These are phyloP conservation scores for Oryzias sinensis DNA, from an alignment of 2,797 vertebrate genomes.

Conservation along the genomic window DNA sequence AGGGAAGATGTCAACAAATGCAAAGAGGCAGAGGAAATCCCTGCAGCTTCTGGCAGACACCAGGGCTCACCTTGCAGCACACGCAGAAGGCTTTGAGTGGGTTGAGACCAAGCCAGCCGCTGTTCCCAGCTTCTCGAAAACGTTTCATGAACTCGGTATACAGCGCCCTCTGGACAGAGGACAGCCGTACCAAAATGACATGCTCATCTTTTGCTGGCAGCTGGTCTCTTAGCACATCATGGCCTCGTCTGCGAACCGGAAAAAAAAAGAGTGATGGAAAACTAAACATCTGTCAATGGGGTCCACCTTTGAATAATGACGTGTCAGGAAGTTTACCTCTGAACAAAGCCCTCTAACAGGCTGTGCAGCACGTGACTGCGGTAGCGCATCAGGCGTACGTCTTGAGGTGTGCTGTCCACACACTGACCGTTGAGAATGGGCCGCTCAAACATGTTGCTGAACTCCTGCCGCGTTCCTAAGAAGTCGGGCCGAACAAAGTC, in stretches of 20 bases:
- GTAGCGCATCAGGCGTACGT: slow-evolving; percentile 95
- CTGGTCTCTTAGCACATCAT: slow-evolving; percentile 90
- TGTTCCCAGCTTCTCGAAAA: slow-evolving; percentile 95
- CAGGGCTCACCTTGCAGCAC: slow-evolving; percentile 89
- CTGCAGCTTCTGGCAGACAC: not conserved
- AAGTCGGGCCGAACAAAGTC: slow-evolving; percentile 98
- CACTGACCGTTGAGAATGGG: slow-evolving; percentile 98
- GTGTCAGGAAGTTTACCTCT: slow-evolving; percentile 84
- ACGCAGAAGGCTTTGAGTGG: slow-evolving; percentile 98
- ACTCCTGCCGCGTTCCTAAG: slow-evolving; percentile 95
- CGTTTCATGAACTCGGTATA: slow-evolving; percentile 98
- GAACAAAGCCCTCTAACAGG: slow-evolving; percentile 96
- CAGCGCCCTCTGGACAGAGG: slow-evolving; percentile 91
- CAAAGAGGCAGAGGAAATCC: not conserved
- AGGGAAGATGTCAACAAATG: not conserved
- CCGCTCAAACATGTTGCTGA: slow-evolving; percentile 99
- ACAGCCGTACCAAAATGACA: slow-evolving; percentile 94
- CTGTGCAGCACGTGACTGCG: slow-evolving; percentile 98
- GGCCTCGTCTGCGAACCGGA: slow-evolving; percentile 83
- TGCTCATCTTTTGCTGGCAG: slow-evolving; percentile 95
- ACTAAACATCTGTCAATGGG: not conserved
- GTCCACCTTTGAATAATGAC: slow-evolving; percentile 30
- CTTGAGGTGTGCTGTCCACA: slow-evolving; percentile 96
- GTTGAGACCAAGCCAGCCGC: slow-evolving; percentile 96
- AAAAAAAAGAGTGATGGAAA: not conserved